Base-by-base conservation (phyloP, 2,888 invertebrate genomes). In the Entomobrya proxima region DNA sequence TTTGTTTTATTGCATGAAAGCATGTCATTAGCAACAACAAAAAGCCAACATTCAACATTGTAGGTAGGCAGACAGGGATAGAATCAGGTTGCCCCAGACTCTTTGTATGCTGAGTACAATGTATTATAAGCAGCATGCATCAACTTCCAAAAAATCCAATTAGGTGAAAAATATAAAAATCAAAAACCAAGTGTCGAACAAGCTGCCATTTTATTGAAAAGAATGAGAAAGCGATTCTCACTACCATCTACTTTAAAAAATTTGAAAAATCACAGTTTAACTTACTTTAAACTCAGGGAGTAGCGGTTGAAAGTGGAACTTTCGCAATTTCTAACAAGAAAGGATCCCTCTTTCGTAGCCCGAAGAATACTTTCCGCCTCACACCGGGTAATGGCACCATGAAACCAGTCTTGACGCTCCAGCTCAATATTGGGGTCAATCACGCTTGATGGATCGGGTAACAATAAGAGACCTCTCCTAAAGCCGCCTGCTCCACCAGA, bases 211-310 rank as follows among this genome's bases (percentile, higher is more conserved):
- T n/a, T n/a, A n/a, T n/a, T n/a, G n/a, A n/a, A n/a, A n/a, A n/a
- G 30, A 64, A 32, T 30, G 24, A 32, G 5, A 50, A 1, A 72
- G 32, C 44, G 32, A 9, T 35, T 64, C 35, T 35, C 0, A 13
- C 18, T 35, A n/a, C 61, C 61, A 32, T 18, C 6, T 18, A n/a
- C n/a, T 1, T 3, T 1, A 32, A 61, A 61, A 32, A 61, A n/a
- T 44, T 11, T 27, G 44, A 21, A 55, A 21, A 3, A 55, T 27
- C n/a, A 15, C 5, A 58, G 58, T 55, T 32, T 69, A 21, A 94
- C 96, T 95, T 94, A 98, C 98, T 98, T 98, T 90, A 98, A 93
- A 89, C 98, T 98, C 83, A 98, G 93, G 15, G 98, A 98, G 92
- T 97, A 98, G 92, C 98, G 98, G 91, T 96, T 96, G 92, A 96